These are phyloP conservation scores for Mus minutoides DNA, from an alignment of 2,797 vertebrate genomes.

Conservation along the genomic window DNA sequence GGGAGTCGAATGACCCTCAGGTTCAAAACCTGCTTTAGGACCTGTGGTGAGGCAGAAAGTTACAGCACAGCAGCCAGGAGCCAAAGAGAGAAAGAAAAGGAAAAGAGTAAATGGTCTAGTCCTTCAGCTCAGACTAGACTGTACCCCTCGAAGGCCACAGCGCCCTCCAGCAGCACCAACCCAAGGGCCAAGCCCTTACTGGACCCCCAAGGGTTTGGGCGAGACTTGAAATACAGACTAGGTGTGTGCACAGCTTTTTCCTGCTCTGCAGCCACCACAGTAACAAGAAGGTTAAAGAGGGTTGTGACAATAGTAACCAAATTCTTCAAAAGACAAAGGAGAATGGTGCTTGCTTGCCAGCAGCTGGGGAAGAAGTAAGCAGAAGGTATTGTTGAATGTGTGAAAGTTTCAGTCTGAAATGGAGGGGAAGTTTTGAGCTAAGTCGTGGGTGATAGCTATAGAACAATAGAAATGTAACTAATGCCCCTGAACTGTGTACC, in stretches of 20 bases:
- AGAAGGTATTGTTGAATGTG: not conserved
- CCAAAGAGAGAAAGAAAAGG: not conserved
- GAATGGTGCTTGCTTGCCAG: not conserved
- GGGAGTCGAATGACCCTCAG: not conserved
- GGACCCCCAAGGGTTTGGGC: not conserved
- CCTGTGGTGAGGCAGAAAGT: not conserved
- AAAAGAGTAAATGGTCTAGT: not conserved
- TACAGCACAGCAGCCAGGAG: not conserved
- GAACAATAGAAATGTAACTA: not conserved
- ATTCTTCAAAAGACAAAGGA: not conserved
- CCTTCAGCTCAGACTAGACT: not conserved
- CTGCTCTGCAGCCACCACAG: not conserved
- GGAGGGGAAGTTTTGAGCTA: not conserved
- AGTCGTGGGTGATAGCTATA: fast-evolving
- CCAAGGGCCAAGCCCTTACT: not conserved
- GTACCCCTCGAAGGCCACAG: not conserved
- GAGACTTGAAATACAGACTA: not conserved
- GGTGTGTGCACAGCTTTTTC: not conserved
- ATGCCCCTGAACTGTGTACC: not conserved
- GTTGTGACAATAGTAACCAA: not conserved
- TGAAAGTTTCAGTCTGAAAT: not conserved
- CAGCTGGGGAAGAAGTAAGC: not conserved
- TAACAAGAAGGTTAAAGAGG: not conserved
- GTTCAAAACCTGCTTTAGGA: not conserved
- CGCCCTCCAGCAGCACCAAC: not conserved